Evolutionary conservation across 2,113 vertebrate genomes (phyloP).

Genomic region (Channa maculata): DNA sequence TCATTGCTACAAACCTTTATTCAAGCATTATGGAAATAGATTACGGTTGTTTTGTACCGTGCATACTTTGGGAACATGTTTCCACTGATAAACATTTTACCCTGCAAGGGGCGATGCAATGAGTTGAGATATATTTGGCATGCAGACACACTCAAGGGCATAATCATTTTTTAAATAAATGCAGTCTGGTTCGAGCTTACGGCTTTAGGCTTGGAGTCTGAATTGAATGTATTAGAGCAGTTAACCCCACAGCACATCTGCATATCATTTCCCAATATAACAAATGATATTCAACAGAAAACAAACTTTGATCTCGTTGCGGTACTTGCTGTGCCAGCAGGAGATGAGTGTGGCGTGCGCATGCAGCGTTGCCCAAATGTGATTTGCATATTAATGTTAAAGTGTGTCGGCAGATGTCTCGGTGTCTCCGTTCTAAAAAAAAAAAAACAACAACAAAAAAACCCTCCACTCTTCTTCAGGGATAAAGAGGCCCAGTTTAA

Average conservation of each 20-base stretch:
- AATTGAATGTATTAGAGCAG: neutral
- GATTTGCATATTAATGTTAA: constrained; percentile 92
- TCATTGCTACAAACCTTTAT: neutral
- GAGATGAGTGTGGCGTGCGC: constrained; percentile 42
- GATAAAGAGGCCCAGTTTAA: constrained; percentile 59
- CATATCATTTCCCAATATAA: constrained; percentile 39
- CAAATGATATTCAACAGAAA: constrained; percentile 43
- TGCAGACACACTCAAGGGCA: constrained; percentile 72
- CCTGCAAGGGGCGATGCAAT: constrained; percentile 25
- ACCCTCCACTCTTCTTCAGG: constrained; percentile 49
- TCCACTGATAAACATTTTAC: neutral
- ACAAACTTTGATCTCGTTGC: constrained; percentile 80
- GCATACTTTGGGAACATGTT: neutral
- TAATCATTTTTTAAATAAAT: neutral
- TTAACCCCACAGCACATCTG: no score
- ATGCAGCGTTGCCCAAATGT: constrained; percentile 66
- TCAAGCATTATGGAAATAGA: neutral
- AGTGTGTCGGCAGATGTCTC: constrained; percentile 89
- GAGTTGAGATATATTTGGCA: constrained; percentile 32
- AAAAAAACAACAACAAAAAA: neutral
- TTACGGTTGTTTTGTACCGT: neutral
- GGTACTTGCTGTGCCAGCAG: constrained; percentile 40
- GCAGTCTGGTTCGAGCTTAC: constrained; percentile 9
- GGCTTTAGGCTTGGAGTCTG: neutral
- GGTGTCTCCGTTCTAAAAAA: constrained; percentile 79